phyloP scores from a whole-genome alignment of 1,140 invertebrate species.

The Drosophila ananassae region DNA sequence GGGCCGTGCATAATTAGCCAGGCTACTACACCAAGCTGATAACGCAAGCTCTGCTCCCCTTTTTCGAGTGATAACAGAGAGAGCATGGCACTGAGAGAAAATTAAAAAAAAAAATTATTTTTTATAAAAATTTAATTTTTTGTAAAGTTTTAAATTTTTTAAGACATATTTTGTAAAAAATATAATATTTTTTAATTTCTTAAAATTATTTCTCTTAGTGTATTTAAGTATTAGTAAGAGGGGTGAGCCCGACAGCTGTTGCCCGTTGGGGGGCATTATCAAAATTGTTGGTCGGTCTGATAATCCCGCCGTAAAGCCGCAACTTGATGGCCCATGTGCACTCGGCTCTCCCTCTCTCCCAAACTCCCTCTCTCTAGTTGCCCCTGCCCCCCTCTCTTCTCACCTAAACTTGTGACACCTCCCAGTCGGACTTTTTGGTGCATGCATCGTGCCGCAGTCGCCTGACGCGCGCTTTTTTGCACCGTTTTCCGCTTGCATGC shows the following conservation, averaged over 20 bases:
- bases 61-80: background rate
- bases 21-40: conserved; percentile 30
- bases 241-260: background rate
- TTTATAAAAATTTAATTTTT: too few species aligned
- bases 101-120: background rate
- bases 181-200: too few species aligned
- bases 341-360: background rate
- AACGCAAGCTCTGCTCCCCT: conserved; percentile 6
- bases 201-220: background rate
- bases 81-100: background rate
- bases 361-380: too few species aligned
- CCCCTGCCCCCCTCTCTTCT: too few species aligned
- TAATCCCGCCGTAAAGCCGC: conserved; percentile 18
- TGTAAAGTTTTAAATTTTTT: too few species aligned
- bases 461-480: too few species aligned
- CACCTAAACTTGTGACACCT: conserved; percentile 2
- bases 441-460: too few species aligned
- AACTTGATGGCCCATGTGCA: conserved; percentile 9
- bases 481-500: too few species aligned
- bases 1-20: conserved; percentile 44
- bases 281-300: conserved; percentile 11
- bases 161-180: too few species aligned
- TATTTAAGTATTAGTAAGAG: background rate
- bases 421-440: too few species aligned
- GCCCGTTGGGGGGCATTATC: conserved; percentile 1